These are phyloP conservation scores for Parnassius smintheus DNA, from an alignment of 2,888 invertebrate genomes.

Conservation along the genomic window DNA sequence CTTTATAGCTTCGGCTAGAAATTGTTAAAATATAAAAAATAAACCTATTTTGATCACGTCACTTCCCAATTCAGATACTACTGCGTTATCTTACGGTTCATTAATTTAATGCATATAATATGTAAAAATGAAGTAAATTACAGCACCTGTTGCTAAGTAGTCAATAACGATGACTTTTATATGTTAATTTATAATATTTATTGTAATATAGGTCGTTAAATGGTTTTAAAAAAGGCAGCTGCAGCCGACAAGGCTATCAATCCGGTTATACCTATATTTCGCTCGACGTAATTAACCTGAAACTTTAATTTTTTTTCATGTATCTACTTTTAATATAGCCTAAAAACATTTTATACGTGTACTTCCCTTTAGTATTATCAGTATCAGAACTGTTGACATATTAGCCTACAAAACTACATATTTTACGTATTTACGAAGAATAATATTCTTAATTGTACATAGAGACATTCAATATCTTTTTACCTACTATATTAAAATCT, in stretches of 20 bases:
- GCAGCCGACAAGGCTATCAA: constrained; percentile 55
- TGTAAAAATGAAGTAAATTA: neutral
- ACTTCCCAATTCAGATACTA: too few relatives aligned
- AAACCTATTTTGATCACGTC: too few relatives aligned
- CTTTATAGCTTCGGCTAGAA: too few relatives aligned
- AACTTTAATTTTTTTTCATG: constrained; percentile 3
- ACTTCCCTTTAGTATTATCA: neutral
- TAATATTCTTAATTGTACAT: too few relatives aligned
- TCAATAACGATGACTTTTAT: neutral
- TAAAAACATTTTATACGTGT: constrained; percentile 6
- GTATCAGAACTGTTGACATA: neutral
- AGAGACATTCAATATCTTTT: too few relatives aligned
- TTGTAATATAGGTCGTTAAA: constrained; percentile 38
- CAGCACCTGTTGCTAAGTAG: constrained; percentile 6
- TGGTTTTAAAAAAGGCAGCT: constrained; percentile 57
- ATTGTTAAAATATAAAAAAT: too few relatives aligned
- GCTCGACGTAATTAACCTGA: constrained; percentile 23
- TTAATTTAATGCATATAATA: too few relatives aligned
- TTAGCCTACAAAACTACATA: too few relatives aligned
- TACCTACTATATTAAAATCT: too few relatives aligned
- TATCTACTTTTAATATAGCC: constrained; percentile 7
- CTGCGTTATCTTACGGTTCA: too few relatives aligned
- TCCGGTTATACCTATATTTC: constrained; percentile 49
- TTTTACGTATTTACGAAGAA: too few relatives aligned
- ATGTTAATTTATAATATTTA: constrained; percentile 13